Evolutionary conservation across 2,888 invertebrate genomes (phyloP), one percentile per base, ranked within the genome.

Genomic region (Sycophila texana): DNA sequence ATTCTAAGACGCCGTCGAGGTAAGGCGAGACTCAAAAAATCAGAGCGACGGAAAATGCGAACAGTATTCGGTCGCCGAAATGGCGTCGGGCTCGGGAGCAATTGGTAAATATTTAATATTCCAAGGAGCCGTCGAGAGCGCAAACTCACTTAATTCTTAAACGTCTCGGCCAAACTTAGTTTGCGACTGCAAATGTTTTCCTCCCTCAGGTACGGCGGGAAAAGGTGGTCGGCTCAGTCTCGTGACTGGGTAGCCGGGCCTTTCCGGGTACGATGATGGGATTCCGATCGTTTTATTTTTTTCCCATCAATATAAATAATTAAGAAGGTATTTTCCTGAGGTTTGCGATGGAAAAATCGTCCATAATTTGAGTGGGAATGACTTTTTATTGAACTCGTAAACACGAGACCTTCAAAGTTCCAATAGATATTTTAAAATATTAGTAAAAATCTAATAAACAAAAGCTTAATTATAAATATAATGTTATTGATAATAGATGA

Each of bases 81-180:
- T 63, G 12, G 20, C 60, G 10, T 2, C 14, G 39, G 7, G 4
- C 39, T 39, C 39, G 39, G 39, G 0, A 51, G 26, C 55, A 30
- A 53, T 51, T 16, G 60, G 70, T 63, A 76, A 76, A 76, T 70
- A 76, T 70, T 70, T 70, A 55, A 76, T 70, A 63, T 70, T 76
- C 55, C 51, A 0, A 14, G 5, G n/a, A 49, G 0, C n/a, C 39
- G 47, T 68, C 39, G 16, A 18, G 20, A 22, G 55, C 12, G 65
- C 10, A 57, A 66, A 66, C 66, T 66, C 13, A 66, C 26, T 74
- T 66, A 55, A 70, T 76, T 70, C 51, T 39, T 53, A 47, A 70
- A 63, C 68, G 47, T 30, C 7, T 67, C 7, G 20, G 63, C 5
- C 20, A 3, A 55, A 76, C 55, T 61, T 63, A 63, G 76, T 63